phyloP scores from a whole-genome alignment of 2,797 vertebrate genomes.

The Danio aesculapii region DNA sequence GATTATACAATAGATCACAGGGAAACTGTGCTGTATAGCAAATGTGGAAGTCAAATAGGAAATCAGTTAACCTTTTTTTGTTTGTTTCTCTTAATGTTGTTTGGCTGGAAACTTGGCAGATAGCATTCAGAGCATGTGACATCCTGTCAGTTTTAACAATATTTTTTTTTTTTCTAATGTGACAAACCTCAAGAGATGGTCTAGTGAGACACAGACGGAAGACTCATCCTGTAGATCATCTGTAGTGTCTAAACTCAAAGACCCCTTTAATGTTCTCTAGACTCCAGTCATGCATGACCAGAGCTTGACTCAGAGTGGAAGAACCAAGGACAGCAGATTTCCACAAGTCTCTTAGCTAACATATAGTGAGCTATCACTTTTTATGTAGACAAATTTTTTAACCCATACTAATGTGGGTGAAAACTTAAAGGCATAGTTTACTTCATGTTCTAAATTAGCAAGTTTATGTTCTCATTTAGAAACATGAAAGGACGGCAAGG shows the following conservation, averaged over 20 bases:
- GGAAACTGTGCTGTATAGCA: background rate
- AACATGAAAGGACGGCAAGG: too few relatives aligned
- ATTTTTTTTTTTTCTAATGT: background rate
- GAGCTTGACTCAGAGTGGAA: constrained; percentile 31
- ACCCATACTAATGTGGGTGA: background rate
- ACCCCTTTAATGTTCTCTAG: constrained; percentile 1
- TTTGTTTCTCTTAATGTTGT: background rate
- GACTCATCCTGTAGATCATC: background rate
- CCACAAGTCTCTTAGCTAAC: constrained; percentile 1
- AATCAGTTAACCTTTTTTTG: background rate
- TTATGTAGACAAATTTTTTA: background rate
- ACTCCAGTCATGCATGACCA: constrained; percentile 32
- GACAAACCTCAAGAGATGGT: constrained; percentile 1
- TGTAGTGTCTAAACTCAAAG: background rate
- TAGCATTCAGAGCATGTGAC: background rate
- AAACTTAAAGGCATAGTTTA: background rate
- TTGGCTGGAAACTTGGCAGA: background rate
- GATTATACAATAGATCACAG: background rate
- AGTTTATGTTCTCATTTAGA: too few relatives aligned
- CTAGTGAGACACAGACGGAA: background rate
- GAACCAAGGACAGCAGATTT: constrained; percentile 12
- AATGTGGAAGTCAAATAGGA: background rate
- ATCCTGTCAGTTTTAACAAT: background rate
- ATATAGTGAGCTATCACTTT: constrained; percentile 1
- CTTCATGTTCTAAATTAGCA: too few relatives aligned